Evolutionary conservation across 2,113 vertebrate species (phyloP).

Genomic region (Neolamprologus ventralis): DNA sequence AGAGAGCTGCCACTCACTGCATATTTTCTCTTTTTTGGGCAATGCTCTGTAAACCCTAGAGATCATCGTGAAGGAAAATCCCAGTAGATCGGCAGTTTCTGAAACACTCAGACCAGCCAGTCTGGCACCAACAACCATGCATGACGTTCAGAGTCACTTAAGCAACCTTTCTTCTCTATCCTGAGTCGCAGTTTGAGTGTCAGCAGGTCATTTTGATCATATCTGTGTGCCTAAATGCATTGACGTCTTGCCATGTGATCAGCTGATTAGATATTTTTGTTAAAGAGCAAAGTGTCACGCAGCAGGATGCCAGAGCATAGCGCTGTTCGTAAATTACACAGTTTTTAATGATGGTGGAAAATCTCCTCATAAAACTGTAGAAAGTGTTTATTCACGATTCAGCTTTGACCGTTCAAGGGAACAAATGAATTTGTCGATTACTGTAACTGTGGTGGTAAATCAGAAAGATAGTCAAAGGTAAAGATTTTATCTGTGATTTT

Average conservation of each 20-base stretch:
- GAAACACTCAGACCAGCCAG: not conserved
- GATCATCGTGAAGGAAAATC: not conserved
- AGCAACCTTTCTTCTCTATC: not conserved
- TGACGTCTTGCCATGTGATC: not conserved
- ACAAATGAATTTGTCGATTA: not conserved
- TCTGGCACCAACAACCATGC: not conserved
- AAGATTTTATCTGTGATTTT: not conserved
- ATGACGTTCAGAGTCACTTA: fast-evolving
- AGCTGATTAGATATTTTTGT: not conserved
- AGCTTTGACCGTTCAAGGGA: not conserved
- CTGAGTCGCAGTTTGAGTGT: not conserved
- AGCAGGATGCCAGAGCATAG: not conserved
- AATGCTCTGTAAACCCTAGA: not conserved
- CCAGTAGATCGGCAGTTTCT: not conserved
- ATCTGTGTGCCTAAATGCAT: not conserved
- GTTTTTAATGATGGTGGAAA: not conserved
- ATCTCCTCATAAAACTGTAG: not conserved
- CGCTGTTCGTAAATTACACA: not conserved
- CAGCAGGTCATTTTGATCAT: not conserved
- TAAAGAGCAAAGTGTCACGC: not conserved
- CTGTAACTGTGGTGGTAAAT: not conserved
- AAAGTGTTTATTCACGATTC: not conserved
- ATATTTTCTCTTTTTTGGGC: not conserved
- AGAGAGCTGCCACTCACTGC: not conserved
- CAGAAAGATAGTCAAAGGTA: not conserved